These are phyloP conservation scores for Morpho helenor DNA, from an alignment of 2,888 invertebrate genomes.

Conservation along the genomic window DNA sequence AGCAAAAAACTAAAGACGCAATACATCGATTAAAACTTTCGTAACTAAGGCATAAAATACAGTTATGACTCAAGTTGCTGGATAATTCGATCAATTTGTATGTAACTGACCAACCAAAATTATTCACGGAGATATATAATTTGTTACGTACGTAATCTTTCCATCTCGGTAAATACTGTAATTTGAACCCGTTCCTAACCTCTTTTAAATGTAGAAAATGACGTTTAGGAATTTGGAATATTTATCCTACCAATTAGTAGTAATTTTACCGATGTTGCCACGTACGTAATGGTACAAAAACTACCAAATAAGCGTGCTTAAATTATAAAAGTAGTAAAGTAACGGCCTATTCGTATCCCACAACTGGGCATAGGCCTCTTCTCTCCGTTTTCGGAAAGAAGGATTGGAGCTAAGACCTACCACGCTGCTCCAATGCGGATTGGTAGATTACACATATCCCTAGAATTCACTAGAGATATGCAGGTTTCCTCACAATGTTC, in stretches of 20 bases:
- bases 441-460: too few species aligned
- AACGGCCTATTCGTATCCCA: too few species aligned
- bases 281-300: not conserved
- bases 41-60: not conserved
- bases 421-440: too few species aligned
- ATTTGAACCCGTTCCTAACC: conserved; percentile 21
- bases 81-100: conserved; percentile 58
- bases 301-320: not conserved
- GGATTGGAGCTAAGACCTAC: too few species aligned
- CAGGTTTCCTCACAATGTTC: too few species aligned
- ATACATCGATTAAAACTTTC: too few species aligned
- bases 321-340: too few species aligned
- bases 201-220: conserved; percentile 17
- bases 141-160: conserved; percentile 23
- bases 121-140: conserved; percentile 41
- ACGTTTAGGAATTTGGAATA: conserved; percentile 13
- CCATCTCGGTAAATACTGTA: conserved; percentile 24
- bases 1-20: too few species aligned
- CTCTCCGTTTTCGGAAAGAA: too few species aligned
- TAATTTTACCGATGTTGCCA: not conserved
- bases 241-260: conserved; percentile 5
- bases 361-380: too few species aligned
- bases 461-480: too few species aligned
- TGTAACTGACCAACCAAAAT: conserved; percentile 32
- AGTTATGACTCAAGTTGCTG: conserved; percentile 29